Evolutionary conservation across 2,113 vertebrate genomes (phyloP), one percentile per base, ranked within the genome.

Genomic region (Chloropsis hardwickii): DNA sequence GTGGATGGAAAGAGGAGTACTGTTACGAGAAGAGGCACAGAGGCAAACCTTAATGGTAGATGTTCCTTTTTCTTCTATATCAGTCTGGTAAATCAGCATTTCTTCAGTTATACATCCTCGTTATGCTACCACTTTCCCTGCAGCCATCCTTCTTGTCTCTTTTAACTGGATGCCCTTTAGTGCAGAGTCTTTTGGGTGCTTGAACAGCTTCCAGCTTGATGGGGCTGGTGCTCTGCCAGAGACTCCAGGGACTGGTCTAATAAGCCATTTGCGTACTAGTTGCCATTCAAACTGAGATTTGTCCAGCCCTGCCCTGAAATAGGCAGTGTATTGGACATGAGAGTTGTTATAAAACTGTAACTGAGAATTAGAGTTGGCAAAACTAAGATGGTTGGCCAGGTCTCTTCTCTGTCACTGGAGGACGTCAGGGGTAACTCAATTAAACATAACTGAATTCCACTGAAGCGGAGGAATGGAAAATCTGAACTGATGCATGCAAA

Each of bases 401-500:
- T 81, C 29, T 66, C 24, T 56, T 87, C 56, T 86, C 74, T 69
- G 29, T 20, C 35, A 62, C 64, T 81, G 88, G 60, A 83, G 42
- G 42, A 88, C 62, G 33, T 88, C 67, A 85, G 37, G 42, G 8
- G 12, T 94, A 95, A 93, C 62, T 92, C 82, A 80, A 21, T 95
- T 90, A 90, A 83, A 64, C 7, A 13, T 86, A 92, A 96, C 47
- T 62, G 54, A 82, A 72, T 97, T 92, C 88, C 11, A 66, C 23
- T 0, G 0, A 67, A 87, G 84, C 19, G 4, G 27, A 92, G 87
- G 74, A 94, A 90, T 70, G 74, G 81, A 92, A 92, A 95, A 90
- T 82, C 78, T 62, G 62, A 66, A 45, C 16, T 10, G 65, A 78
- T n/a, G 35, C 48, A 58, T 1, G 3, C 22, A 42, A 50, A 89